Evolutionary conservation across 2,888 invertebrate genomes (phyloP).

Genomic region (Periphyllus acericola): DNA sequence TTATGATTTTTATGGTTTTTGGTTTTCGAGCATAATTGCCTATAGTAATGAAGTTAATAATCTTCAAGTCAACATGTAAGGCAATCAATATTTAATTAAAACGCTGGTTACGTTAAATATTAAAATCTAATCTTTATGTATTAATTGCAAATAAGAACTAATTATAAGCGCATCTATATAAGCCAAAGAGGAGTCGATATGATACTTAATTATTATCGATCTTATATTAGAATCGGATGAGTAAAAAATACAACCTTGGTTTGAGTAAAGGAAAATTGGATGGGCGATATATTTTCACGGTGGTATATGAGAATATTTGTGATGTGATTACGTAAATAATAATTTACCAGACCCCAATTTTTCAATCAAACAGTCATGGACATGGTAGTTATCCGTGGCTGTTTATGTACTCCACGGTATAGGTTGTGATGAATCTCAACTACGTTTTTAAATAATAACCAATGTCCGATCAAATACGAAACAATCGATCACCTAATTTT

Average conservation of each 20-base stretch:
- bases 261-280: not conserved
- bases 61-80: not conserved
- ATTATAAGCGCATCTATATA: not conserved
- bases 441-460: too few relatives aligned
- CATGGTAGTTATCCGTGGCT: too few relatives aligned
- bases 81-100: slow-evolving; percentile 33
- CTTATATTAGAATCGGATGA: too few relatives aligned
- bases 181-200: not conserved
- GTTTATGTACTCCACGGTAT: too few relatives aligned
- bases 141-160: slow-evolving; percentile 10
- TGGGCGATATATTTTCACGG: not conserved
- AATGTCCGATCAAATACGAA: too few relatives aligned
- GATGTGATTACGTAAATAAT: not conserved
- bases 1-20: too few relatives aligned
- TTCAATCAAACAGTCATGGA: not conserved
- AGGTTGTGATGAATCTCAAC: too few relatives aligned
- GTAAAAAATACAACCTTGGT: not conserved
- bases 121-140: not conserved
- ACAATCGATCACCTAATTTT: too few relatives aligned
- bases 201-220: not conserved
- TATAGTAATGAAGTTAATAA: slow-evolving; percentile 15
- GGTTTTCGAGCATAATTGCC: not conserved
- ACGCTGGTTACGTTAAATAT: not conserved
- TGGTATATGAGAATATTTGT: not conserved
- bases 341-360: not conserved